These are phyloP conservation scores for Eudasyphora cyanicolor DNA, from an alignment of 2,888 invertebrate species.

Conservation along the genomic window DNA sequence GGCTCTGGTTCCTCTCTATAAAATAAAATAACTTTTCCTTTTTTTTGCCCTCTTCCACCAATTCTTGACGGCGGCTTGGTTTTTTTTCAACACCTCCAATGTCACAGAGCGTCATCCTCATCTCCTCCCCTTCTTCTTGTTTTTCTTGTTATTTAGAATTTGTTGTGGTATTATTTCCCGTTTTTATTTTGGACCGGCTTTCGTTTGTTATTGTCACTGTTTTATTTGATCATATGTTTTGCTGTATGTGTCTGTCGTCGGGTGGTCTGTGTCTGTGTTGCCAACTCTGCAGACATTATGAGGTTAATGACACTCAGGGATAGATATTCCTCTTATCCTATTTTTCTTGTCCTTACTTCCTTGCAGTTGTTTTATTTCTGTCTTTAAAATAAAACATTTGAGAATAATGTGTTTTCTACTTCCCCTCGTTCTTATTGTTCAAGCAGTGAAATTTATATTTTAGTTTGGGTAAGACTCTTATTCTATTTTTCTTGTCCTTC, in stretches of 20 bases:
- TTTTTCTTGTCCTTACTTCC: background rate
- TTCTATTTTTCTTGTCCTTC: no score
- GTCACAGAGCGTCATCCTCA: background rate
- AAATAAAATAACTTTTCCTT: constrained; percentile 12
- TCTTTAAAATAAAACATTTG: background rate
- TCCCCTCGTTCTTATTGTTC: no score
- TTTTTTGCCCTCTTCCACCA: background rate
- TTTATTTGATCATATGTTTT: constrained; percentile 16
- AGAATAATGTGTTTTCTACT: background rate
- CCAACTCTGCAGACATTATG: background rate
- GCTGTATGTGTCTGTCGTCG: background rate
- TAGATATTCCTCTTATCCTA: background rate
- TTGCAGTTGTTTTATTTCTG: background rate
- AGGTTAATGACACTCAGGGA: background rate
- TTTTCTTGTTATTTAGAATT: background rate
- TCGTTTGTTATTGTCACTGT: background rate
- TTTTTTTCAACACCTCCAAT: background rate
- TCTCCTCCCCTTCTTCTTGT: background rate
- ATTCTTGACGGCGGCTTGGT: background rate
- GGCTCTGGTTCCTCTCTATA: background rate
- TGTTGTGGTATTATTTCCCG: background rate
- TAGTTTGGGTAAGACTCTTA: no score
- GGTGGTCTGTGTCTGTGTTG: background rate
- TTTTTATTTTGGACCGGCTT: constrained; percentile 33
- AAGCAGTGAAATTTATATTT: no score